Base-by-base conservation (phyloP, 2,888 invertebrate species). In the Hartigia nigra region DNA sequence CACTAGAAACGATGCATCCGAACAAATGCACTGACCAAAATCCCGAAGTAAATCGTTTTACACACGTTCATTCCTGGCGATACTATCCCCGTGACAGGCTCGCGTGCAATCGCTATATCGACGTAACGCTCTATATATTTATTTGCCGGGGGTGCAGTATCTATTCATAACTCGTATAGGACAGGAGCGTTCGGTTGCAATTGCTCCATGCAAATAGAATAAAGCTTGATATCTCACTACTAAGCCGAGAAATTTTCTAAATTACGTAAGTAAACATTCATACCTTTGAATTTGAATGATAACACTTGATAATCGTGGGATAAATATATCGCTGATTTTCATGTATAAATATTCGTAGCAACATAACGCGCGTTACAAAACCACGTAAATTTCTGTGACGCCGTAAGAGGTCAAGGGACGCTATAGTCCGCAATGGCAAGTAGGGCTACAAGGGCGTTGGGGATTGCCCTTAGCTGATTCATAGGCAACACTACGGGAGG, bases 381-480 rank as follows among this genome's bases (percentile, higher is more conserved):
- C 23, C 9, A 55, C 55, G 55, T 23, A 23, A 55, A 55, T 9
- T 55, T 55, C 55, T 55, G 23, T 55, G 55, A 55, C 55, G 14
- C 14, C 5, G 35, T 35, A 35, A 55, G 23, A 9, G 55, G 55
- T 55, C 55, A 55, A 23, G 55, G 55, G 23, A 55, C 55, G 39
- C 9, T 9, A 23, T 55, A 9, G 55, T 14, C 55, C 23, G 55
- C 55, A 9, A 23, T 2, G 55, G 23, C 55, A 55, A 55, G 55
- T 23, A 23, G 23, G 55, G 55, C 55, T 55, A 23, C 23, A 23
- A 23, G 23, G 55, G 23, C 5, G 55, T 23, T 9, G 55, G 55
- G 55, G 23, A 9, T 84, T 82, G 81, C 78, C 87, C 88, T 85
- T 85, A 86, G 87, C 86, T 87, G 87, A 87, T 86, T 87, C 87